These are phyloP conservation scores for Megalopta genalis DNA, from an alignment of 1,140 invertebrate genomes.

Conservation along the genomic window DNA sequence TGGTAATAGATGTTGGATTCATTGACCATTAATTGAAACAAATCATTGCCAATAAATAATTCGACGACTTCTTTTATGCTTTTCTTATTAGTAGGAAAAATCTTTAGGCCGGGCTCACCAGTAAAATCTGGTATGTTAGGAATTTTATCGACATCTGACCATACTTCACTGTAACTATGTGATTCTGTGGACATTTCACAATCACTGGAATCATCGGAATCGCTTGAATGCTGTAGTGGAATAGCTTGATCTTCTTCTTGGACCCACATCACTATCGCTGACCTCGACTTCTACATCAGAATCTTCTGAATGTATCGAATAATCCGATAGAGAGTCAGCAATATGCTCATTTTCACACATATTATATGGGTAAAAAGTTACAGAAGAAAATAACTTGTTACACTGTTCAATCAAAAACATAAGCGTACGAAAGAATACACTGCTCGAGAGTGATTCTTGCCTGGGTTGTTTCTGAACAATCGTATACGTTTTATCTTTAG, in stretches of 20 bases:
- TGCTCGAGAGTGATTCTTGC: too few relatives aligned
- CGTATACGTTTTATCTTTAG: too few relatives aligned
- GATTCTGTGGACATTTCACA: slow-evolving; percentile 29
- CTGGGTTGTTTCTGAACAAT: too few relatives aligned
- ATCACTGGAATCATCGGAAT: slow-evolving; percentile 25
- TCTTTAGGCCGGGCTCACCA: slow-evolving; percentile 24
- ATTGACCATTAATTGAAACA: slow-evolving; percentile 40
- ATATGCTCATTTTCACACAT: too few relatives aligned
- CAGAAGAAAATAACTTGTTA: too few relatives aligned
- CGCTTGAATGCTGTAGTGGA: slow-evolving; percentile 27
- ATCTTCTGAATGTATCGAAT: too few relatives aligned
- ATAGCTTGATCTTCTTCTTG: slow-evolving; percentile 15
- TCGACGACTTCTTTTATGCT: slow-evolving; percentile 41
- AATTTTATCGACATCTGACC: slow-evolving; percentile 37
- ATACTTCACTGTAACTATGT: slow-evolving; percentile 23
- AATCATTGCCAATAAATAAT: slow-evolving; percentile 43
- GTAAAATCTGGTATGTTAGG: slow-evolving; percentile 37
- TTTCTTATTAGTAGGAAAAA: slow-evolving; percentile 26
- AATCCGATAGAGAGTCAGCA: too few relatives aligned
- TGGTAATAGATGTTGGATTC: slow-evolving; percentile 39
- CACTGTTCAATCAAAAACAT: too few relatives aligned
- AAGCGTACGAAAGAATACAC: too few relatives aligned
- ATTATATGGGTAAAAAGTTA: too few relatives aligned
- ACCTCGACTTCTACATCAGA: too few relatives aligned
- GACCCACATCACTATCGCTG: too few relatives aligned